Base-by-base conservation (phyloP, 2,113 vertebrate species). In the Gymnarchus niloticus region DNA sequence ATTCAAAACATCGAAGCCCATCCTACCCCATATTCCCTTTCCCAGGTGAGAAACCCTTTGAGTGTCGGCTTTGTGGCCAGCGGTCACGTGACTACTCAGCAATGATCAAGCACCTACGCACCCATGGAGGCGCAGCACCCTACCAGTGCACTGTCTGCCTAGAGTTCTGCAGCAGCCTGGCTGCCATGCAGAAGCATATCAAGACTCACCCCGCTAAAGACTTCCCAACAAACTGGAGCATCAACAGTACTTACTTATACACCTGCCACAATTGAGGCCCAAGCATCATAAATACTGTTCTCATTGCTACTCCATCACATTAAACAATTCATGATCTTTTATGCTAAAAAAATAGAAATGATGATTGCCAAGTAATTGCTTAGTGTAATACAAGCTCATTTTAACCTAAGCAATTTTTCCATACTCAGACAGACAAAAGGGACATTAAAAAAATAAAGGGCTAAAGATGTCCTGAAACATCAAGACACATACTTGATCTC, bases 81-180 rank as follows among this genome's bases (percentile, higher is more conserved):
- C 93, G 95, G n/a, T 96, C 95, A 5, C 91, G 95, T 33, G 96
- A 96, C 91, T 96, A 95, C 91, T 96, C 95, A 0, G 95, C 95
- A 88, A 96, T 96, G 94, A 95, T 95, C 91, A 96, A 96, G 90
- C 96, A 96, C 90, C 95, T 96, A 85, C 91, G 96, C 81, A 96
- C 95, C 1, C 96, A 96, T 2, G 92, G 91, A 0, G 95, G 95
- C 0, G 94, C 94, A 0, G 85, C 93, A 0, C 96, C 96, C 3
- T 96, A 96, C 88, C 93, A 92, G 91, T 95, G 96, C 90, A 94
- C 95, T 0, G 87, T 93, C 48, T 96, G 96, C 88, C 56, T 85
- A 76, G 93, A 93, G 56, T 96, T 92, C 91, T 95, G 95, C 88
- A 92, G 90, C 89, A 96, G 95, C 88, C 91, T 94, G 88, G 92